These are phyloP conservation scores for Gopherus evgoodei DNA, from an alignment of 2,113 vertebrate genomes.

Conservation along the genomic window DNA sequence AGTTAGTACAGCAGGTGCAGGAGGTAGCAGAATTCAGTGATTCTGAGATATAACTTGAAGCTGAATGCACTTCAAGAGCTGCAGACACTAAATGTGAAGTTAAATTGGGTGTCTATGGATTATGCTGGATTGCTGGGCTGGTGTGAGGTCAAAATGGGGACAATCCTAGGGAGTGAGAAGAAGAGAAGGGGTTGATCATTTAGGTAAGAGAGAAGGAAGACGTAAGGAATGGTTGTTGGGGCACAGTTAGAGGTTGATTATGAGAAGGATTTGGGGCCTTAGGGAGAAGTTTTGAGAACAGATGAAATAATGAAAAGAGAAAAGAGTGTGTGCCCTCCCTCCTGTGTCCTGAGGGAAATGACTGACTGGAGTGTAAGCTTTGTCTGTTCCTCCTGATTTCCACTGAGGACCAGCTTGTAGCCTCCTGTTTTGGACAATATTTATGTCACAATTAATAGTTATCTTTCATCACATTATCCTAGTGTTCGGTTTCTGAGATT, in stretches of 20 bases:
- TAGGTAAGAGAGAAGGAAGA: neutral
- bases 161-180: neutral
- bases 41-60: neutral
- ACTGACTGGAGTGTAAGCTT: neutral
- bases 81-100: neutral
- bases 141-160: rapidly evolving
- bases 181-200: neutral
- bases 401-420: neutral
- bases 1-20: neutral
- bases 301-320: neutral
- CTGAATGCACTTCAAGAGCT: neutral
- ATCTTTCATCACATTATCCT: conserved; percentile 50
- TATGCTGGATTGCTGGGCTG: neutral
- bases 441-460: conserved; percentile 44
- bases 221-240: neutral
- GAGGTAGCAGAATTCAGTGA: neutral
- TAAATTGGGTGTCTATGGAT: neutral
- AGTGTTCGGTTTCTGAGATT: conserved; percentile 47
- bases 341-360: neutral
- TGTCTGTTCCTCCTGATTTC: conserved; percentile 26
- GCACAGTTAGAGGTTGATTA: neutral
- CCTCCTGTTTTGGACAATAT: conserved; percentile 9
- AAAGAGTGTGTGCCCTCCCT: neutral
- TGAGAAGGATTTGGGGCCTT: rapidly evolving
- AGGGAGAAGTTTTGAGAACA: neutral